These are phyloP conservation scores for Sciurus carolinensis DNA, from an alignment of 2,797 vertebrate genomes.

Conservation along the genomic window DNA sequence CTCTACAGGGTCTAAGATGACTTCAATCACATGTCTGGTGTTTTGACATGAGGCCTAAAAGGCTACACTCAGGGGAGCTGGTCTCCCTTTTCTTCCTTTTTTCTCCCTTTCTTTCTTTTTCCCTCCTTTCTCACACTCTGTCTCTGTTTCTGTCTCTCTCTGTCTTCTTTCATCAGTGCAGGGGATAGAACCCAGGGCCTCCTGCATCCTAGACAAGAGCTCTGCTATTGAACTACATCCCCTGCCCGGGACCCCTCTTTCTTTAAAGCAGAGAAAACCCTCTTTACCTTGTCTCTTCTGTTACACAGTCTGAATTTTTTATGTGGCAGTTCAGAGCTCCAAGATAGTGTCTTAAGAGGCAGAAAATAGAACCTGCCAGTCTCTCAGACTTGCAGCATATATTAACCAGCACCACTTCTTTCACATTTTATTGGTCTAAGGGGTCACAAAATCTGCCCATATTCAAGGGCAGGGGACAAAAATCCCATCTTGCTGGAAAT, in stretches of 20 bases:
- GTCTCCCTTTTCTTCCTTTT: no score
- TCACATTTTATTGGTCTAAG: neutral
- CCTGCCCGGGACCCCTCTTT: neutral
- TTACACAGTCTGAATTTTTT: neutral
- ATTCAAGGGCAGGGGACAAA: neutral
- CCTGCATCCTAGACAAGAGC: no score
- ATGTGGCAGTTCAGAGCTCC: neutral
- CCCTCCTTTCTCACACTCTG: no score
- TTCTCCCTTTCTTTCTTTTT: no score
- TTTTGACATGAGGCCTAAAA: neutral
- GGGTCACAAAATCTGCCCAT: neutral
- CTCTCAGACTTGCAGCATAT: neutral
- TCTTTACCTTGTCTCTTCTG: neutral
- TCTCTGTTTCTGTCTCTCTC: no score
- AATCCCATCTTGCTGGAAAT: neutral
- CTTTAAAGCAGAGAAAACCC: neutral
- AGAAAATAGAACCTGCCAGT: neutral
- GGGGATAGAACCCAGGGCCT: no score
- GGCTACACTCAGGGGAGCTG: rapidly evolving
- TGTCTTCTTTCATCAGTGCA: no score
- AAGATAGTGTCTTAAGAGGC: neutral
- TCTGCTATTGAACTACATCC: no score
- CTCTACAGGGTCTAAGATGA: neutral
- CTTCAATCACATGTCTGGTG: neutral
- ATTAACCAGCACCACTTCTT: neutral